These are phyloP conservation scores for Erpetoichthys calabaricus DNA, from an alignment of 2,797 vertebrate genomes.

Conservation along the genomic window DNA sequence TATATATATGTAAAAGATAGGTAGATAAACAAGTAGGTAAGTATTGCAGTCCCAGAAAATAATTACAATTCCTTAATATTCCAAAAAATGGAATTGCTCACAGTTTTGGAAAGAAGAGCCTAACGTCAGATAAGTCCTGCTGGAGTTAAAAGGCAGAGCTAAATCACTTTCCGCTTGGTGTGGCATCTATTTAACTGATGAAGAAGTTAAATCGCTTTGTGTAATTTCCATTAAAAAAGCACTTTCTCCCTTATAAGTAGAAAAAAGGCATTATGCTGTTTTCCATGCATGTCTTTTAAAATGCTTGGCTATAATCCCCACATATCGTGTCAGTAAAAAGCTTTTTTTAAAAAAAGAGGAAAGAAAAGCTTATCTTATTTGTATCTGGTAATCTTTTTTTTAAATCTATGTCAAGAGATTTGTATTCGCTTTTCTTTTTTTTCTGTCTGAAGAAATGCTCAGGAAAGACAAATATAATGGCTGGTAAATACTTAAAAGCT, in stretches of 20 bases:
- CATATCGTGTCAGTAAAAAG: conserved; percentile 27
- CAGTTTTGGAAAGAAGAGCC: no score
- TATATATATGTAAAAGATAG: no score
- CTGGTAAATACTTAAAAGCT: conserved; percentile 52
- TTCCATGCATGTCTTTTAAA: conserved; percentile 10
- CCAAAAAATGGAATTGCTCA: no score
- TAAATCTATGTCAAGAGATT: conserved; percentile 35
- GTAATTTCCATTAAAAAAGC: conserved; percentile 13
- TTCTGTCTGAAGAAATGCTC: conserved; percentile 4
- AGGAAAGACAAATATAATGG: conserved; percentile 44
- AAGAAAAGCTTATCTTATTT: conserved; percentile 34
- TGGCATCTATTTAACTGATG: conserved; percentile 1
- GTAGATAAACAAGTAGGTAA: no score
- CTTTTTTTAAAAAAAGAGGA: conserved; percentile 30
- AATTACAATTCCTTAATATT: no score
- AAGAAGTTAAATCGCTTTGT: conserved; percentile 9
- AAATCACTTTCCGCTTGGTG: conserved; percentile 3
- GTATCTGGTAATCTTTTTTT: conserved; percentile 47
- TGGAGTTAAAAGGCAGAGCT: background rate
- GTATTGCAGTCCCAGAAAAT: no score
- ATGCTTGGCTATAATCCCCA: conserved; percentile 26
- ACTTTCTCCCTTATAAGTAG: conserved; percentile 1
- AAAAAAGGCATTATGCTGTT: conserved; percentile 5
- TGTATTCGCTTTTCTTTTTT: conserved; percentile 23
- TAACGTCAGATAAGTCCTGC: no score